Evolutionary conservation across 1,140 invertebrate species (phyloP).

Genomic region (Cryptotermes secundus): DNA sequence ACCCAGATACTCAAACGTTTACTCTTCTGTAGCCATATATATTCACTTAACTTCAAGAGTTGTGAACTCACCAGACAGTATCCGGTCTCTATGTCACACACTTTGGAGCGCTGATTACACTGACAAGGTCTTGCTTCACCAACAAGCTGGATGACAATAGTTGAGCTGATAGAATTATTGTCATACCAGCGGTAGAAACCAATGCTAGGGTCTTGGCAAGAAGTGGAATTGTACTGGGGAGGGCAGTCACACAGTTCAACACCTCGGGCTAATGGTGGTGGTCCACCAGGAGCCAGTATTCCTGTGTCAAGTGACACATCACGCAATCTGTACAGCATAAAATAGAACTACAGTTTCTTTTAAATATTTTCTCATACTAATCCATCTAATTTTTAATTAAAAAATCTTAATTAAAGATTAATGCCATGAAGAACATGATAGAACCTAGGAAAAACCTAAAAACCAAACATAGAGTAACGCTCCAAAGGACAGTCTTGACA

Average conservation of each 20-base stretch:
- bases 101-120: slow-evolving; percentile 76
- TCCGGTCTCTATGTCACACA: slow-evolving; percentile 83
- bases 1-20: no score
- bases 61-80: slow-evolving; percentile 69
- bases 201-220: slow-evolving; percentile 83
- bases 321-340: slow-evolving; percentile 56
- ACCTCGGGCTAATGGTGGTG: slow-evolving; percentile 69
- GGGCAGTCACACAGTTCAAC: slow-evolving; percentile 90
- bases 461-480: no score
- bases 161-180: slow-evolving; percentile 46
- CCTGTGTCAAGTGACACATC: slow-evolving; percentile 85
- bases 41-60: background rate
- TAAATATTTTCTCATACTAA: no score
- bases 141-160: slow-evolving; percentile 72
- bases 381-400: no score
- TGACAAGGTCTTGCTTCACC: slow-evolving; percentile 78
- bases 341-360: no score
- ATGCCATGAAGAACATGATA: no score
- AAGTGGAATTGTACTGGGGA: slow-evolving; percentile 71
- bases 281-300: slow-evolving; percentile 59
- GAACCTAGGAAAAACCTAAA: no score
- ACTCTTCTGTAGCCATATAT: no score
- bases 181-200: slow-evolving; percentile 80
- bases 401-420: no score
- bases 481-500: no score